phyloP scores from a whole-genome alignment of 2,888 invertebrate genomes.

The Panorpa germanica region DNA sequence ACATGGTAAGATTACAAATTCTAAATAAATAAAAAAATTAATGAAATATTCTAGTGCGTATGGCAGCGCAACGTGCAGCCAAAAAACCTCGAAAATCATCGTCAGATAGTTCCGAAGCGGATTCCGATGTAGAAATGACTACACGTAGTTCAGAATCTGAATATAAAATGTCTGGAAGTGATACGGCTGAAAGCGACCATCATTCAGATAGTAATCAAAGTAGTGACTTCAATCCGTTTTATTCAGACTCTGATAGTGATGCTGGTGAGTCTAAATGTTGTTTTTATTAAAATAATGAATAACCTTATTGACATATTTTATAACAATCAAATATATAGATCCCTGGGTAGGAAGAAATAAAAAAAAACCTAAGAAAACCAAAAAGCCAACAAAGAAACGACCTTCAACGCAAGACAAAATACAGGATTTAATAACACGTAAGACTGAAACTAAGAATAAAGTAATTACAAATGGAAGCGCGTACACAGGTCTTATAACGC shows the following conservation, averaged over 20 bases:
- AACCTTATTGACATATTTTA: slow-evolving; percentile 5
- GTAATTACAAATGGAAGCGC: background rate
- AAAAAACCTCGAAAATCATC: slow-evolving; percentile 36
- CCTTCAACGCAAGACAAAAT: slow-evolving; percentile 63
- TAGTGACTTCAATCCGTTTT: slow-evolving; percentile 86
- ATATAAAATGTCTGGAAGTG: slow-evolving; percentile 19
- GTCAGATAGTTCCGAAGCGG: slow-evolving; percentile 42
- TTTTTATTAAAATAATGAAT: slow-evolving; percentile 8
- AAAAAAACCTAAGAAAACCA: slow-evolving; percentile 39
- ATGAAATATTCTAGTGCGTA: slow-evolving; percentile 11
- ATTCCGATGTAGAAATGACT: slow-evolving; percentile 26
- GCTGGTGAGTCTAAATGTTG: slow-evolving; percentile 36
- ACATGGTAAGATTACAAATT: too few species aligned
- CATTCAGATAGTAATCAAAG: slow-evolving; percentile 39
- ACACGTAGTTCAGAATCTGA: slow-evolving; percentile 20
- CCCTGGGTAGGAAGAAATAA: slow-evolving; percentile 59
- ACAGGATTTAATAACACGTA: slow-evolving; percentile 38
- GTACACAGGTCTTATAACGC: slow-evolving; percentile 19
- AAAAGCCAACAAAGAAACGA: slow-evolving; percentile 23
- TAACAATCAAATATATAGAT: slow-evolving; percentile 26
- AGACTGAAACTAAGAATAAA: background rate
- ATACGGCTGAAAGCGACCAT: slow-evolving; percentile 29
- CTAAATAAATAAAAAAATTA: too few species aligned
- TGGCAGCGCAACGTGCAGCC: slow-evolving; percentile 25
- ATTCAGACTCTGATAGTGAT: slow-evolving; percentile 63